phyloP scores from a whole-genome alignment of 1,140 invertebrate species.

The Pseudachorutes palmiensis region DNA sequence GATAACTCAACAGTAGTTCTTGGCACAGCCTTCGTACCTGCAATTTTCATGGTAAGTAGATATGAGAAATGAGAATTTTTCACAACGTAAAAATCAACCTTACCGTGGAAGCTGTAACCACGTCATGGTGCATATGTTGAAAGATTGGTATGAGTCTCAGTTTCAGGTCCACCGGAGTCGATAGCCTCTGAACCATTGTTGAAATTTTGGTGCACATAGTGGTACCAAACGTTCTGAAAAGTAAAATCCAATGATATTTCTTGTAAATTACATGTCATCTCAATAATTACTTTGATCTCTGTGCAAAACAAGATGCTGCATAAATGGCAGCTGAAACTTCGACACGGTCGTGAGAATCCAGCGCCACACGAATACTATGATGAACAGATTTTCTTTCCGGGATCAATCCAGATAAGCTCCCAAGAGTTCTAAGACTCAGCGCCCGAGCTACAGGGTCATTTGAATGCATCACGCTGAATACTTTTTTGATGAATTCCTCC shows the following conservation, averaged over 20 bases:
- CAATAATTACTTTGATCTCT: slow-evolving; percentile 67
- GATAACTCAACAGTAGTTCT: slow-evolving; percentile 74
- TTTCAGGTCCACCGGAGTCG: slow-evolving; percentile 84
- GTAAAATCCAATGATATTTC: slow-evolving; percentile 19
- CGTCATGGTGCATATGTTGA: slow-evolving; percentile 90
- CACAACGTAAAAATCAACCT: slow-evolving; percentile 41
- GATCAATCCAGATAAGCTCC: slow-evolving; percentile 84
- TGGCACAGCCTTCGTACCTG: slow-evolving; percentile 65
- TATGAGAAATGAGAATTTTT: background rate
- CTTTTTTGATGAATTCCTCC: slow-evolving; percentile 84
- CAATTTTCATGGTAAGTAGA: slow-evolving; percentile 23
- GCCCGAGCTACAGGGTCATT: slow-evolving; percentile 93
- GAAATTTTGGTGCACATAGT: slow-evolving; percentile 92
- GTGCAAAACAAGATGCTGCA: slow-evolving; percentile 85
- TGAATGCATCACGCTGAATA: slow-evolving; percentile 92
- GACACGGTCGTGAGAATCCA: slow-evolving; percentile 90
- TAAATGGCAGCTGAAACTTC: slow-evolving; percentile 94
- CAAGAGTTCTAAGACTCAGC: slow-evolving; percentile 77
- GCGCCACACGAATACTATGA: slow-evolving; percentile 78
- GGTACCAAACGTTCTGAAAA: slow-evolving; percentile 77
- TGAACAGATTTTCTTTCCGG: slow-evolving; percentile 89
- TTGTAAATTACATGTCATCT: background rate
- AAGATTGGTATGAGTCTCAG: slow-evolving; percentile 81
- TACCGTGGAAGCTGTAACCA: slow-evolving; percentile 72
- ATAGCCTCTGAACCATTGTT: slow-evolving; percentile 86